Conservation (phyloP, 2,113 vertebrate species). For the Clarias batrachus region DNA sequence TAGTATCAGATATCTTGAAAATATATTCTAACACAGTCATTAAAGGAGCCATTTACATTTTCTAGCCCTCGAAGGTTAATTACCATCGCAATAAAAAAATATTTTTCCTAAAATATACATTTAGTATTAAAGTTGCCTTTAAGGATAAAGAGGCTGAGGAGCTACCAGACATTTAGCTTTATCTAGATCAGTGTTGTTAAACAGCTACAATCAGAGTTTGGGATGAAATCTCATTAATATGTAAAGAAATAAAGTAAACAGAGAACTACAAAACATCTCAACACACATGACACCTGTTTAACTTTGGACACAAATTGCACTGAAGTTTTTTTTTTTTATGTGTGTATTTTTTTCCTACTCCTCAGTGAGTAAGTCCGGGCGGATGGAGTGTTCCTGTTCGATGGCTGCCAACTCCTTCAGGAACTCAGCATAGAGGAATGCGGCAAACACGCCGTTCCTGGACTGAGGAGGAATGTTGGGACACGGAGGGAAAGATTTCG, state of each 20-base stretch:
- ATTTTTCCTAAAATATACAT: neutral
- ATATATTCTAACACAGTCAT: neutral
- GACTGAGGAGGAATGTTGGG: conserved; percentile 71
- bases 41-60: neutral
- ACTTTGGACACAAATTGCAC: neutral
- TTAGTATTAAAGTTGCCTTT: neutral
- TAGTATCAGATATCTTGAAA: neutral
- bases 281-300: neutral
- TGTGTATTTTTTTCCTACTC: conserved; percentile 51
- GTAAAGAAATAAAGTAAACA: neutral
- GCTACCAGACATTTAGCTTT: neutral
- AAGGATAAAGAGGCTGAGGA: neutral
- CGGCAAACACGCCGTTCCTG: conserved; percentile 82
- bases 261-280: neutral
- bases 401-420: conserved; percentile 93
- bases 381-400: conserved; percentile 81
- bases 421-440: conserved; percentile 88
- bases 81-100: neutral
- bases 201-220: neutral
- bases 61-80: neutral
- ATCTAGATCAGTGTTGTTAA: neutral
- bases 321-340: neutral
- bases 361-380: conserved; percentile 69
- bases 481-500: conserved; percentile 69
- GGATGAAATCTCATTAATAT: neutral